Conservation (phyloP, 30 jellyfish, hydroid and myxozoan species). For the Hydractinia symbiolongicarpus region DNA sequence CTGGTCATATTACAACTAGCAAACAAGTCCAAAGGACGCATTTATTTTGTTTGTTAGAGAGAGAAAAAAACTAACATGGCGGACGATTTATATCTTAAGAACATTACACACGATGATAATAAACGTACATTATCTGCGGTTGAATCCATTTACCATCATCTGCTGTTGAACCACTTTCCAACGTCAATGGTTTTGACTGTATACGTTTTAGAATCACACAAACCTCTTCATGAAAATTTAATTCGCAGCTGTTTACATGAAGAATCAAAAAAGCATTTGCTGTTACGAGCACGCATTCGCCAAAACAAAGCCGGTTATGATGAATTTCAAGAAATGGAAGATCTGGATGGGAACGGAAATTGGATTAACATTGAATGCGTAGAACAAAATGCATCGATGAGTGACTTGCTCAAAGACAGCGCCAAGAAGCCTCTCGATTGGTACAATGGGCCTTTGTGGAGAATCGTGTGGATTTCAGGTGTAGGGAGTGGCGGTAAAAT, state of each 20-base stretch:
- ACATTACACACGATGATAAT: too few species aligned
- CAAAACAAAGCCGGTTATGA: neutral
- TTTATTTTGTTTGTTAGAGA: too few species aligned
- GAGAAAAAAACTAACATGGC: too few species aligned
- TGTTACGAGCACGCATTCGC: neutral
- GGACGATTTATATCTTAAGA: too few species aligned
- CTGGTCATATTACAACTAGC: too few species aligned
- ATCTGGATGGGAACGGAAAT: neutral
- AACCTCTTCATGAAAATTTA: neutral
- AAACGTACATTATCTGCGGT: too few species aligned
- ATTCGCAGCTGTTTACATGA: neutral
- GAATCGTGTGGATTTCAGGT: neutral
- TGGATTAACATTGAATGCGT: neutral
- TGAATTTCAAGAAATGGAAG: constrained; percentile 1
- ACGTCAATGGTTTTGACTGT: neutral
- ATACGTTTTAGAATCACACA: neutral
- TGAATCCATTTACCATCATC: too few species aligned
- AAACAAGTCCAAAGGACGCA: too few species aligned
- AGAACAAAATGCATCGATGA: neutral
- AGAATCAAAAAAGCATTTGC: neutral
- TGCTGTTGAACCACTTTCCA: too few species aligned
- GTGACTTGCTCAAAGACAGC: neutral
- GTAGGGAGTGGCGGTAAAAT: neutral
- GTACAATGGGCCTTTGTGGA: too few species aligned
- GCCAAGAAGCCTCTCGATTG: too few species aligned